Conservation (phyloP, 1,140 invertebrate species). For the Apis laboriosa region DNA sequence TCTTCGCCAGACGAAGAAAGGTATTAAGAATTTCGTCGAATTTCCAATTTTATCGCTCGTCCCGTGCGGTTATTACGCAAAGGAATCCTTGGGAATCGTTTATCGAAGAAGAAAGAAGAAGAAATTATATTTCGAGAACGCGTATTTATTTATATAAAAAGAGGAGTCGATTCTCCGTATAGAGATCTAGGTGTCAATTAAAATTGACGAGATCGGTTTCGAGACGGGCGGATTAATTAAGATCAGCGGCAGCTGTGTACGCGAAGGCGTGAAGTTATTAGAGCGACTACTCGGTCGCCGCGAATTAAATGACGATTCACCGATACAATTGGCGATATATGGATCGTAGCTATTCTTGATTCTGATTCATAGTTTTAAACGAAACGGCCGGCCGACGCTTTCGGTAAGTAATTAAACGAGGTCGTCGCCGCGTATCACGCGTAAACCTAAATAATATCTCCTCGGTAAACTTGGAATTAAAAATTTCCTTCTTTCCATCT, state of each 20-base stretch:
- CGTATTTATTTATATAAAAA: no score
- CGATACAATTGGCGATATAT: conserved; percentile 63
- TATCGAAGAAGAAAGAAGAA: no score
- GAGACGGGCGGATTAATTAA: conserved; percentile 40
- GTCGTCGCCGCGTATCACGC: neutral
- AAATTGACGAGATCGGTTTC: conserved; percentile 3
- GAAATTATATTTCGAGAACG: no score
- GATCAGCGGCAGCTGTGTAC: conserved; percentile 33
- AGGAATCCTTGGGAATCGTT: neutral
- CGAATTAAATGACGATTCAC: conserved; percentile 56
- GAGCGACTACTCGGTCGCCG: conserved; percentile 49
- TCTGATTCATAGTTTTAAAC: conserved; percentile 57
- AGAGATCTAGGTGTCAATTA: neutral
- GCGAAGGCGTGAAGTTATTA: conserved; percentile 55
- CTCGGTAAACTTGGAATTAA: no score
- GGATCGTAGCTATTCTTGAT: conserved; percentile 65
- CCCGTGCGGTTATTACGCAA: neutral
- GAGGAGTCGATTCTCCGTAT: no score
- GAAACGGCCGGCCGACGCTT: neutral
- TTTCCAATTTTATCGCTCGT: no score
- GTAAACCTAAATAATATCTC: neutral
- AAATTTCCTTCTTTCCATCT: no score
- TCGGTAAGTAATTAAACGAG: conserved; percentile 2
- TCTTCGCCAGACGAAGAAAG: conserved; percentile 46
- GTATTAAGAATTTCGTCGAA: conserved; percentile 2